These are phyloP conservation scores for Botia almorhae DNA, from an alignment of 2,797 vertebrate genomes.

Conservation along the genomic window DNA sequence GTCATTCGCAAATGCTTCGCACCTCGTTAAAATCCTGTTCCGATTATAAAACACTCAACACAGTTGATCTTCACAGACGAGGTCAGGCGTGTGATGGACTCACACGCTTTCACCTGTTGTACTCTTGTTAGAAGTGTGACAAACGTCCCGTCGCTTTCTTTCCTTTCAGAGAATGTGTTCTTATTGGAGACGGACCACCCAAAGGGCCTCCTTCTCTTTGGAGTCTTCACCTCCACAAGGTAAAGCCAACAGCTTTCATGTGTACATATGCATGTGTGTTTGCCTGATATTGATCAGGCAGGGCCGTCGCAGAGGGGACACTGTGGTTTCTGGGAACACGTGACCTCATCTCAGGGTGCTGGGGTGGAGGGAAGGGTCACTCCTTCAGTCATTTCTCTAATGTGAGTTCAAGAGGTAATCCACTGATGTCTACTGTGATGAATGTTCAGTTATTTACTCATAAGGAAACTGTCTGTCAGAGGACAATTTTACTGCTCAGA, in stretches of 20 bases:
- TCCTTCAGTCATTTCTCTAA: not conserved
- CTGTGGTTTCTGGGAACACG: slow-evolving; percentile 4
- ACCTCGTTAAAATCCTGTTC: slow-evolving; percentile 36
- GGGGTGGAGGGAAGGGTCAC: not conserved
- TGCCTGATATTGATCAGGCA: slow-evolving; percentile 9
- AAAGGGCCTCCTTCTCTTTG: slow-evolving; percentile 90
- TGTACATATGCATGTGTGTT: slow-evolving; percentile 11
- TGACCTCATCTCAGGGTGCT: slow-evolving; percentile 16
- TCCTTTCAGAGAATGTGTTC: slow-evolving; percentile 91
- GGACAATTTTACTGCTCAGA: too few species aligned
- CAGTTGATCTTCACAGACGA: not conserved
- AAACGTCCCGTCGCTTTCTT: slow-evolving; percentile 14
- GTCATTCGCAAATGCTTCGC: slow-evolving; percentile 10
- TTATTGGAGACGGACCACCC: slow-evolving; percentile 93
- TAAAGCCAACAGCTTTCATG: slow-evolving; percentile 65
- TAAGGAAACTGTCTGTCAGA: too few species aligned
- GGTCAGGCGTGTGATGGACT: not conserved
- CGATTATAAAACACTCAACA: slow-evolving; percentile 33
- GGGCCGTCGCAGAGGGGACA: not conserved
- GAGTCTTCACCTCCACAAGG: slow-evolving; percentile 97
- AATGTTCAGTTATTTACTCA: too few species aligned
- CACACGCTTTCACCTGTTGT: slow-evolving; percentile 31
- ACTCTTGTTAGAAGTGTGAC: slow-evolving; percentile 3
- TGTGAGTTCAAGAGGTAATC: slow-evolving; percentile 4
- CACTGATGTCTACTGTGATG: not conserved